Base-by-base conservation (phyloP, 2,888 invertebrate species). In the Eulithis prunata region DNA sequence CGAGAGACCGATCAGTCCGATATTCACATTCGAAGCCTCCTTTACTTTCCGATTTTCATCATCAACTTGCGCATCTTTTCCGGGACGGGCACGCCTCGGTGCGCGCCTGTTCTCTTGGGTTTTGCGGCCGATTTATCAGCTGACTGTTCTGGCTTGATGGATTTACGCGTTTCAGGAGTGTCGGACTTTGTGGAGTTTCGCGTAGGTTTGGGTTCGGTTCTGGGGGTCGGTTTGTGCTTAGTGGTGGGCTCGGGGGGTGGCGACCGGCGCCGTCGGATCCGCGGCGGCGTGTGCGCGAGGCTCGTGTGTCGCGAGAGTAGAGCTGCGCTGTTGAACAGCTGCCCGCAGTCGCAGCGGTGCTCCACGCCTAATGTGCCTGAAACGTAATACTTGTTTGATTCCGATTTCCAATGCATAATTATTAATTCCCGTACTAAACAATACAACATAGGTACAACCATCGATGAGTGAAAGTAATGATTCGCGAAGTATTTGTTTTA, bases 291-390 rank as follows among this genome's bases (percentile, higher is more conserved):
- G 84, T 93, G 93, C 69, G 90, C 94, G 0, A 92, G 82, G 12
- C 85, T 80, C 1, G 91, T 87, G 85, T 93, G 93, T 62, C 92
- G 85, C 66, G 88, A 73, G 67, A 93, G 74, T 21, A 93, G 72
- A 36, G 91, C 90, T 12, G 89, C 92, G 76, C 89, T 91, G 62
- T 87, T 86, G 79, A 93, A 93, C 69, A 90, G 68, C 76, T 91
- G 88, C 0, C 93, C 93, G 72, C 93, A 93, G 77, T 93, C 93
- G 71, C 93, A 93, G 1, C 94, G 90, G 75, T 94, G 94, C 83
- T 85, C 89, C 52, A 78, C 82, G 47, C 82, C 86, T 10, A 75
- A 62, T 36, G 81, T 82, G 52, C 90, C 91, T 91, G 77, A 14
- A 68, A 69, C 13, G 4, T 5, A 2, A 60, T 57, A 13, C 55